phyloP scores from a whole-genome alignment of 2,113 vertebrate genomes.

The Empidonax traillii region DNA sequence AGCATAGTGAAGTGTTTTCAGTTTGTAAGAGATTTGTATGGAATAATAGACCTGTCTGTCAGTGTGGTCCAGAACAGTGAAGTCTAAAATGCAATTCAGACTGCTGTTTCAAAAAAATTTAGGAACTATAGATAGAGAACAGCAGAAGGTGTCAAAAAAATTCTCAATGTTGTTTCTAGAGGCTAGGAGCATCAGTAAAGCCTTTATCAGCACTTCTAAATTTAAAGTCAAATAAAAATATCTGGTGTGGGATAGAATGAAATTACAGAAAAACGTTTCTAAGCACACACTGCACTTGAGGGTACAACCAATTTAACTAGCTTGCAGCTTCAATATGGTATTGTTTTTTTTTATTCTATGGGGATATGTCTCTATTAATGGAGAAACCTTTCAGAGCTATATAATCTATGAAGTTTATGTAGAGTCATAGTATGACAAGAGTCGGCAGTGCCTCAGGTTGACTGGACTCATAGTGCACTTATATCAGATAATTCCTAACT shows the following conservation, averaged over 20 bases:
- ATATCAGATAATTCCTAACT: constrained; percentile 6
- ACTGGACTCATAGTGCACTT: constrained; percentile 32
- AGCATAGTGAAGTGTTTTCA: constrained; percentile 39
- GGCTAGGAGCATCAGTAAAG: not conserved
- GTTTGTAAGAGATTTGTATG: not conserved
- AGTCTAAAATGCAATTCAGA: not conserved
- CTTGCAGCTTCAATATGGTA: constrained; percentile 47
- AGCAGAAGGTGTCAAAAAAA: not conserved
- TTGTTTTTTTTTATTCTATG: constrained; percentile 19
- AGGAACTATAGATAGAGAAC: not conserved
- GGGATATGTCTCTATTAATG: constrained; percentile 13
- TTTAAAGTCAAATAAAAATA: constrained; percentile 1
- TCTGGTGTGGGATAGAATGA: not conserved
- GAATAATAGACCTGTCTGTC: not conserved
- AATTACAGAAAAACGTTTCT: not conserved
- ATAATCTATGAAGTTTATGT: constrained; percentile 3
- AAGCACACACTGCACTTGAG: constrained; percentile 48
- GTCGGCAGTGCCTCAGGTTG: constrained; percentile 2
- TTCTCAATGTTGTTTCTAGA: not conserved
- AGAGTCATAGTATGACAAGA: constrained; percentile 32
- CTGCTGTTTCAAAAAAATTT: not conserved
- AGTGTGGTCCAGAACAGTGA: constrained; percentile 5
- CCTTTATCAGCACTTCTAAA: constrained; percentile 14
- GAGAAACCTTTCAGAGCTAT: constrained; percentile 29
- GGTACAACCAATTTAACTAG: constrained; percentile 44